phyloP scores from a whole-genome alignment of 2,888 invertebrate genomes.

The Nomada hirtipes region DNA sequence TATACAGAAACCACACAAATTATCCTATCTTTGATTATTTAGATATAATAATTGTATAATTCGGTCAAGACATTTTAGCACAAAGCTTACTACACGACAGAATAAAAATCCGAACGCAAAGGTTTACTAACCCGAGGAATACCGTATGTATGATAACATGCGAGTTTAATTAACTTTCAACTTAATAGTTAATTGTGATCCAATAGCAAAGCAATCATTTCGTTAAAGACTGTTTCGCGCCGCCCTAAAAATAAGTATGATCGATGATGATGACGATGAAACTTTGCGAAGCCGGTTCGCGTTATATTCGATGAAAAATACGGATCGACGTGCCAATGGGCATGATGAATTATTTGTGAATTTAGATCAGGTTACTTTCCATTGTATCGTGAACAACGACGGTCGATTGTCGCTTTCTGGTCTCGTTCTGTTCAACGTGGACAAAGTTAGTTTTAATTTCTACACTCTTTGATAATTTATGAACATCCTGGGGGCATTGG shows the following conservation, averaged over 20 bases:
- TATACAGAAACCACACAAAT: too few relatives aligned
- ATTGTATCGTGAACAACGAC: background rate
- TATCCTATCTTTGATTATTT: too few relatives aligned
- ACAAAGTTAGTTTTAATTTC: slow-evolving; percentile 36
- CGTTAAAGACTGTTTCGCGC: slow-evolving; percentile 23
- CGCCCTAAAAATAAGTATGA: slow-evolving; percentile 19
- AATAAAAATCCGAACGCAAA: too few relatives aligned
- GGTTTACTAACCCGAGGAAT: too few relatives aligned
- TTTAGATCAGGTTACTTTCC: slow-evolving; percentile 29
- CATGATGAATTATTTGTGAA: slow-evolving; percentile 38
- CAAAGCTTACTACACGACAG: too few relatives aligned
- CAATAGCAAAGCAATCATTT: slow-evolving; percentile 2
- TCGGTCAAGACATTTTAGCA: too few relatives aligned
- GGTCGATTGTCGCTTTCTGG: slow-evolving; percentile 1
- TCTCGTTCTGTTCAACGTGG: background rate
- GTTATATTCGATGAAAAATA: slow-evolving; percentile 14
- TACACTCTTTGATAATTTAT: slow-evolving; percentile 24
- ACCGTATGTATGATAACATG: too few relatives aligned
- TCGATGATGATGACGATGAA: slow-evolving; percentile 17
- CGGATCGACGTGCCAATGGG: slow-evolving; percentile 12
- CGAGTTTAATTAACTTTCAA: too few relatives aligned
- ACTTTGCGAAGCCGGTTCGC: background rate
- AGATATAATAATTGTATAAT: too few relatives aligned
- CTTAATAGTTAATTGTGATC: background rate
- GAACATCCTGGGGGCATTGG: slow-evolving; percentile 6